Percentiles rank a stretch among this genome's conserved stretches.
Conservation (phyloP, 1,140 invertebrate genomes). For the Holotrichia oblita region DNA sequence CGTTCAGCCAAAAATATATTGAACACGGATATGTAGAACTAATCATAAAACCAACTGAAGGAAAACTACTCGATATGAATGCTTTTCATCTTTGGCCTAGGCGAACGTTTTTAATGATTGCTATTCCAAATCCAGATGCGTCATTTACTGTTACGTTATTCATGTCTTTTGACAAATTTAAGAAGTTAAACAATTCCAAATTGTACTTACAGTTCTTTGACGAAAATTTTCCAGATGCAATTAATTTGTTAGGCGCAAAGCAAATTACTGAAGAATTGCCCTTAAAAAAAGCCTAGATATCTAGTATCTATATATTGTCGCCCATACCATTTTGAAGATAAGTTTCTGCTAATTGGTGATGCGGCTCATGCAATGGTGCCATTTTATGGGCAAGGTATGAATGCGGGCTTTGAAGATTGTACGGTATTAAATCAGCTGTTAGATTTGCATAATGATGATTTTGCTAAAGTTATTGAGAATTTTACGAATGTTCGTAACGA, state of each 20-base stretch:
- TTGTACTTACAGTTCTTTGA: slow-evolving; percentile 83
- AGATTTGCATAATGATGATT: slow-evolving; percentile 65
- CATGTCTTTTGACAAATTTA: slow-evolving; percentile 88
- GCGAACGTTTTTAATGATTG: slow-evolving; percentile 97
- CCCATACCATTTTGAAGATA: slow-evolving; percentile 82
- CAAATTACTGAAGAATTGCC: slow-evolving; percentile 76
- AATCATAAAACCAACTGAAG: slow-evolving; percentile 78
- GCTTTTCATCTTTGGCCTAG: slow-evolving; percentile 98
- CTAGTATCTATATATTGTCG: slow-evolving; percentile 91
- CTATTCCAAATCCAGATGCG: slow-evolving; percentile 91
- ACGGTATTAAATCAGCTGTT: slow-evolving; percentile 84
- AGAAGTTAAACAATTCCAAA: slow-evolving; percentile 71
- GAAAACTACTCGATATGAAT: slow-evolving; percentile 77
- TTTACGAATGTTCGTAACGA: slow-evolving; percentile 79
- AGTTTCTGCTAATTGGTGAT: slow-evolving; percentile 89
- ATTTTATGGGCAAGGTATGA: slow-evolving; percentile 99
- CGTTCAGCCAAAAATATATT: slow-evolving; percentile 92
- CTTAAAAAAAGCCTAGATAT: slow-evolving; percentile 72
- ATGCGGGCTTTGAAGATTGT: slow-evolving; percentile 98
- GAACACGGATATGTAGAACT: slow-evolving; percentile 96
- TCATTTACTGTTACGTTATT: slow-evolving; percentile 97
- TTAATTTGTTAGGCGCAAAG: slow-evolving; percentile 84
- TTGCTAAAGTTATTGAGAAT: slow-evolving; percentile 71
- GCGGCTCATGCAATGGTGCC: slow-evolving; percentile 99
- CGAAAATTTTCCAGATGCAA: slow-evolving; percentile 85